Percentiles rank a stretch among this genome's conserved stretches.
These are phyloP conservation scores for Exocentrus adspersus DNA, from an alignment of 2,888 invertebrate genomes.

Conservation along the genomic window DNA sequence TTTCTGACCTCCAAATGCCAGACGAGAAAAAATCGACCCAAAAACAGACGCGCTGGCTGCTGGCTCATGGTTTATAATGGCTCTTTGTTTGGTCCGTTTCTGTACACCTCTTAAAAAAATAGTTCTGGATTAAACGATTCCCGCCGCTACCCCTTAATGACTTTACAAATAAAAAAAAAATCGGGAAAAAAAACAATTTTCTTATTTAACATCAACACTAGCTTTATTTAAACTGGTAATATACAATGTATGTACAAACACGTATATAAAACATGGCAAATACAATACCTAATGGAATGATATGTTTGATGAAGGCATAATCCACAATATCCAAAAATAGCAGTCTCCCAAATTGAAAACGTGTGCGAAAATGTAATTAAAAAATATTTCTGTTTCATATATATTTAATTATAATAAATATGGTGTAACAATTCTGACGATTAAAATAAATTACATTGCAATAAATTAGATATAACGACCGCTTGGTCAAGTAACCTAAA, in stretches of 20 bases:
- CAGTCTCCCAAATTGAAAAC: slow-evolving; percentile 24
- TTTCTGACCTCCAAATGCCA: too few species aligned
- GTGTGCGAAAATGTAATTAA: slow-evolving; percentile 6
- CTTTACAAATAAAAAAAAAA: not conserved
- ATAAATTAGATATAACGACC: not conserved
- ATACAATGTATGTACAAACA: slow-evolving; percentile 29
- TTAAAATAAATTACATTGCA: not conserved
- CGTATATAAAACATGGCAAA: slow-evolving; percentile 29
- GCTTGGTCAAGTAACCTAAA: too few species aligned
- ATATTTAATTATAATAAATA: too few species aligned
- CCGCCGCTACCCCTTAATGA: too few species aligned
- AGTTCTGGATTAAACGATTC: too few species aligned
- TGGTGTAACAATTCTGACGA: not conserved
- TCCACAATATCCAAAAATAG: slow-evolving; percentile 13
- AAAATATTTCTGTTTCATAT: slow-evolving; percentile 5
- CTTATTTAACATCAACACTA: slow-evolving; percentile 18
- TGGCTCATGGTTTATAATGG: too few species aligned
- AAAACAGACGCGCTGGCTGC: too few species aligned
- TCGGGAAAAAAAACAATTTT: too few species aligned
- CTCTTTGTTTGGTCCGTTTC: not conserved
- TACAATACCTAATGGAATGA: slow-evolving; percentile 34
- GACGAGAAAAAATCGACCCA: too few species aligned
- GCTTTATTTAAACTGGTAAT: slow-evolving; percentile 19
- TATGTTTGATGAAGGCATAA: slow-evolving; percentile 35
- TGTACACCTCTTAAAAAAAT: not conserved